A percentile compares a stretch with the other conserved stretches of the same genome.
These are phyloP conservation scores for Passer domesticus DNA, from an alignment of 2,113 vertebrate genomes.

Conservation along the genomic window DNA sequence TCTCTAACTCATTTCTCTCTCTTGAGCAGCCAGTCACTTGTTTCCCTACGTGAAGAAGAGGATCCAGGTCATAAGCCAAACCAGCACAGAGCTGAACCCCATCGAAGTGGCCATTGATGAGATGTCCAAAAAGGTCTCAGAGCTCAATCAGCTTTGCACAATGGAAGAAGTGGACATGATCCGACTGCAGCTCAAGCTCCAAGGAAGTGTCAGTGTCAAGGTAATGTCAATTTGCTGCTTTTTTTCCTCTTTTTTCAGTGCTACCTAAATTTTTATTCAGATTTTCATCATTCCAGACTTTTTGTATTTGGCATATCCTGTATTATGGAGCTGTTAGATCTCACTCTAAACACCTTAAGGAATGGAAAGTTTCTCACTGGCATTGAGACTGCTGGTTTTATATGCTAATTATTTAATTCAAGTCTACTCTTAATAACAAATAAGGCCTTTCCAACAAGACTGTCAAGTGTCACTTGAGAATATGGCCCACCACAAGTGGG, in stretches of 20 bases:
- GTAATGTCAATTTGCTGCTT: constrained; percentile 40
- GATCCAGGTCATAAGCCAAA: constrained; percentile 93
- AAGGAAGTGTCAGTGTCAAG: constrained; percentile 96
- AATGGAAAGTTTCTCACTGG: background rate
- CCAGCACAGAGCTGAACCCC: constrained; percentile 94
- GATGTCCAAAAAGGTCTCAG: constrained; percentile 95
- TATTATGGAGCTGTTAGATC: background rate
- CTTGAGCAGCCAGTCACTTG: constrained; percentile 83
- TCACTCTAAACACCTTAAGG: background rate
- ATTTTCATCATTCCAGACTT: background rate
- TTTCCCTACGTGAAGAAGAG: constrained; percentile 97
- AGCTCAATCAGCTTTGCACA: constrained; percentile 94
- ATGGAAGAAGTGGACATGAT: constrained; percentile 99
- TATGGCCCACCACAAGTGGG: background rate
- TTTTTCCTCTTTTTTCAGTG: background rate
- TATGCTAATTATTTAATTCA: background rate
- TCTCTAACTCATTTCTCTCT: background rate
- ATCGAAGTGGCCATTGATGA: constrained; percentile 99
- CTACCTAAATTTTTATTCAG: background rate
- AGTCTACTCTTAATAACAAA: background rate
- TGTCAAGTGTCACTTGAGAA: accelerated
- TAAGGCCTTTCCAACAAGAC: background rate
- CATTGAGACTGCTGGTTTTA: background rate
- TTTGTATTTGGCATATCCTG: background rate
- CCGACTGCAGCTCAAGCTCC: constrained; percentile 94